Conservation (phyloP, 2,113 vertebrate species). For the Rhadina sibilatrix region DNA sequence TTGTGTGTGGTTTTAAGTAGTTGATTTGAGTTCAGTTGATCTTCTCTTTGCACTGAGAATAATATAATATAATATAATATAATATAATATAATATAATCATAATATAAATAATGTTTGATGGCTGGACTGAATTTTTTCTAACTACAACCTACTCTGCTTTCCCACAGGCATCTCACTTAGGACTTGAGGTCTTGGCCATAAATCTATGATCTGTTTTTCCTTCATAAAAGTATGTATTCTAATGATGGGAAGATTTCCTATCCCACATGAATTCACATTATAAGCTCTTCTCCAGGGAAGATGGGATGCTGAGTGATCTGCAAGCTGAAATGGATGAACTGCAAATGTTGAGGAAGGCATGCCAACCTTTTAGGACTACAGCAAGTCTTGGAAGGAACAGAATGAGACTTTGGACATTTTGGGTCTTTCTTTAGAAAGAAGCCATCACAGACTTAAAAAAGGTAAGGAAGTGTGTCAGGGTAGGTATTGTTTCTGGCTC, state of each 20-base stretch:
- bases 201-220: not conserved
- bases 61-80: not conserved
- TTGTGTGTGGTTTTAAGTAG: not conserved
- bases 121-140: not conserved
- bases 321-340: not conserved
- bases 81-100: not conserved
- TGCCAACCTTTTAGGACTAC: not conserved
- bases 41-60: not conserved
- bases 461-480: not conserved
- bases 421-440: not conserved
- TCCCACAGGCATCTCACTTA: not conserved
- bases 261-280: not conserved
- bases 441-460: not conserved
- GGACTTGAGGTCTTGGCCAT: not conserved
- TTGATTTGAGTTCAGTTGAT: not conserved
- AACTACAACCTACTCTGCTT: not conserved
- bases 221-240: not conserved
- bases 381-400: not conserved
- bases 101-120: not conserved
- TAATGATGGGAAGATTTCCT: not conserved
- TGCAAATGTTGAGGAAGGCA: not conserved
- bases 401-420: not conserved
- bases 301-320: not conserved
- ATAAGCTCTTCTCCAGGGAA: not conserved
- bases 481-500: not conserved